Evolutionary conservation across 2,888 invertebrate species (phyloP), one percentile per base, ranked within the genome.

Genomic region (Furcula furcula): DNA sequence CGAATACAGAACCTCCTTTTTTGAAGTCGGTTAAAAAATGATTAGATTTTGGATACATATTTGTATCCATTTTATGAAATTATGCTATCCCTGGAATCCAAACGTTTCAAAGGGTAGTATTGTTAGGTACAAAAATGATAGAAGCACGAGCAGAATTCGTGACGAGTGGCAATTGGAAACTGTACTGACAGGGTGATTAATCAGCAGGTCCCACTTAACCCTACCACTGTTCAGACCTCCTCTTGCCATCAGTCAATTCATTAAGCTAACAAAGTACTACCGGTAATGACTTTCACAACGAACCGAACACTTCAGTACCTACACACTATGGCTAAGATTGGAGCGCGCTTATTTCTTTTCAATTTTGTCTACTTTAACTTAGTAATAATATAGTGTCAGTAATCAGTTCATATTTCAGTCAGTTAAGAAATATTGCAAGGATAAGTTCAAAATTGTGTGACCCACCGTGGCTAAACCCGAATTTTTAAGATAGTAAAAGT

Each of bases 211-310:
- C 78, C 84, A 85, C 86, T 87, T 84, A 87, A 86, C 85, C 82
- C 86, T 76, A 79, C 81, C 79, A 77, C 75, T 76, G 84, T 82
- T 83, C 76, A 78, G 74, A 76, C 76, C 79, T 79, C 68, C 76
- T 74, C 74, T 71, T 72, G 76, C 81, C 87, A 85, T 87, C 86
- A 81, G 84, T 88, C 87, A 87, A 87, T 88, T 87, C 87, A 86
- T 87, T 88, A 87, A 77, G 78, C 76, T 78, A 84, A 86, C 87
- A 87, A 85, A 87, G 84, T 85, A 82, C 81, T 70, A 72, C 67
- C 72, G 67, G 80, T 88, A 87, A 87, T 83, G 86, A 85, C 83
- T 85, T 82, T 72, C 74, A 75, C 70, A 76, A 70, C 69, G 75
- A 75, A 62, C 63, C 55, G 66, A 69, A 60, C 58, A 73, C 68